Conservation (phyloP, 2,888 invertebrate species). For the Mechanitis mazaeus region DNA sequence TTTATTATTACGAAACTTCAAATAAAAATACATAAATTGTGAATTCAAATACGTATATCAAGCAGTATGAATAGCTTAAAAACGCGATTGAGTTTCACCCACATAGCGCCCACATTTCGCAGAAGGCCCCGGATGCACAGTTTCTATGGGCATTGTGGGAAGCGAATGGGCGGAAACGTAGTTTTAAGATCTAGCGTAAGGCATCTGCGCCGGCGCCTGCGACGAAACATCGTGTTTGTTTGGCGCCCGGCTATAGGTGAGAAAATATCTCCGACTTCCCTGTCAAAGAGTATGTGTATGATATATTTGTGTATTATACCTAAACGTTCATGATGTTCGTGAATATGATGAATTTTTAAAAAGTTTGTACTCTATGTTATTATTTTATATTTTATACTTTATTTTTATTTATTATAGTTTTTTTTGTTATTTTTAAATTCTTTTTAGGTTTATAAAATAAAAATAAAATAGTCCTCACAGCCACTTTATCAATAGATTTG, state of each 20-base stretch:
- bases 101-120: constrained; percentile 66
- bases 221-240: constrained; percentile 39
- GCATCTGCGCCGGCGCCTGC: constrained; percentile 62
- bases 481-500: no score
- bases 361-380: no score
- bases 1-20: no score
- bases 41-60: not conserved
- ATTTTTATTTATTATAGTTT: no score
- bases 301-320: constrained; percentile 20
- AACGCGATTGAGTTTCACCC: constrained; percentile 56
- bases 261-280: constrained; percentile 58
- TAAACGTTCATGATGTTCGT: constrained; percentile 22
- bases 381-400: no score
- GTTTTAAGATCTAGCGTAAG: constrained; percentile 36
- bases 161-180: constrained; percentile 65
- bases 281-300: constrained; percentile 29
- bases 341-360: not conserved
- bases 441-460: no score
- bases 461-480: no score
- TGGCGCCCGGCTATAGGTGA: constrained; percentile 61
- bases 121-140: constrained; percentile 49
- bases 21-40: not conserved
- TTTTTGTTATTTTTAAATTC: no score
- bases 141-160: constrained; percentile 62
- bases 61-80: constrained; percentile 37